Conservation (phyloP, 2,797 vertebrate genomes). For the Scleropages formosus region DNA sequence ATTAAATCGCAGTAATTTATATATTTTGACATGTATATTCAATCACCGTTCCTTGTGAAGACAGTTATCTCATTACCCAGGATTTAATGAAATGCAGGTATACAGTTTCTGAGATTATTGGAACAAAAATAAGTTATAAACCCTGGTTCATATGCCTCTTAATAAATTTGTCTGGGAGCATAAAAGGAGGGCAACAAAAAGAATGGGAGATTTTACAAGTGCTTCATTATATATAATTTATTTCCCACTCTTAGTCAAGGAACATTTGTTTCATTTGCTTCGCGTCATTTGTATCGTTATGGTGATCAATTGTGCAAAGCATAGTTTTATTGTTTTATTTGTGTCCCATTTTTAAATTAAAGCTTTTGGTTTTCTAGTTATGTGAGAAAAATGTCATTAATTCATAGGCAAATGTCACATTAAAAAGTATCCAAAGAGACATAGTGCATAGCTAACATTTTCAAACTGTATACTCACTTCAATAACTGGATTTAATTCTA, state of each 20-base stretch:
- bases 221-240: slow-evolving; percentile 10
- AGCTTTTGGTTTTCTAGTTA: neutral
- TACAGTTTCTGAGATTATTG: slow-evolving; percentile 84
- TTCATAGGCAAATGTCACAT: too few species aligned
- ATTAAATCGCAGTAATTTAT: slow-evolving; percentile 99
- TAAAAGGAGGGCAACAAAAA: slow-evolving; percentile 38
- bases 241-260: slow-evolving; percentile 4
- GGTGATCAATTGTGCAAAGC: neutral
- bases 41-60: slow-evolving; percentile 97
- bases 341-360: too few species aligned
- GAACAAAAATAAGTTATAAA: slow-evolving; percentile 95
- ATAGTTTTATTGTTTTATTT: neutral
- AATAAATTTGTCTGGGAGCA: slow-evolving; percentile 54
- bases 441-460: too few species aligned
- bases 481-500: too few species aligned
- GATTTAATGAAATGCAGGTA: slow-evolving; percentile 99
- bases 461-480: too few species aligned
- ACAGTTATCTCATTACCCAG: slow-evolving; percentile 97
- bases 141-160: slow-evolving; percentile 67
- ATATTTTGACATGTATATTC: slow-evolving; percentile 90
- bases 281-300: neutral
- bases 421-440: too few species aligned
- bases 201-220: slow-evolving; percentile 1
- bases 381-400: too few species aligned
- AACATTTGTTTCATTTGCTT: neutral